These are phyloP conservation scores for Coptodon rendalli DNA, from an alignment of 2,113 vertebrate genomes.

Conservation along the genomic window DNA sequence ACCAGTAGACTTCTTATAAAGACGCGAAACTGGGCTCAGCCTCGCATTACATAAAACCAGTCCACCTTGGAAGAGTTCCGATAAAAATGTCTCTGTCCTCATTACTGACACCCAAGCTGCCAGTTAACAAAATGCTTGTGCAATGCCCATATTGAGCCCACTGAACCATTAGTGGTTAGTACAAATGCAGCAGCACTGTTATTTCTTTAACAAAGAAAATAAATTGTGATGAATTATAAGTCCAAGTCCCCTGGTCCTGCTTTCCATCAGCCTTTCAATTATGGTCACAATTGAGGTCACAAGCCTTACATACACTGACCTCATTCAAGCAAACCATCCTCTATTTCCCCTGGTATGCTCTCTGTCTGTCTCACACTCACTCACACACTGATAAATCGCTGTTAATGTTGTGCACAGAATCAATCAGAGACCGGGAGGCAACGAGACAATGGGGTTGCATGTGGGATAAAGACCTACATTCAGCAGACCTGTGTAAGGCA, in stretches of 20 bases:
- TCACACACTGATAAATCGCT: not conserved
- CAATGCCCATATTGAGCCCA: not conserved
- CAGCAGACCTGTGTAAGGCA: conserved; percentile 1
- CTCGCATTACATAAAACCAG: not conserved
- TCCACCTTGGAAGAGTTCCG: not conserved
- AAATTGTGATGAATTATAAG: not conserved
- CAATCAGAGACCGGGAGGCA: not conserved
- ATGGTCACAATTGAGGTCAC: not conserved
- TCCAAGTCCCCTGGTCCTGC: not conserved
- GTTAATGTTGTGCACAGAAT: not conserved
- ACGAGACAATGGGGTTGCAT: conserved; percentile 17
- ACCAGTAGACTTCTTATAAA: not conserved
- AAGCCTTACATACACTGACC: not conserved
- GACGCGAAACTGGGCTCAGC: not conserved
- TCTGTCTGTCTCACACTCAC: not conserved
- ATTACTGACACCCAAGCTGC: not conserved
- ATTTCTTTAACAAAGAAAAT: not conserved
- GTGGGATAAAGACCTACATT: conserved; percentile 1
- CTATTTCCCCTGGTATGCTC: not conserved
- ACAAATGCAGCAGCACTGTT: not conserved
- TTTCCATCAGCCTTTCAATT: not conserved
- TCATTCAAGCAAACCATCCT: not conserved
- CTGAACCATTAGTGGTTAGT: not conserved
- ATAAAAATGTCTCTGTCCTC: not conserved
- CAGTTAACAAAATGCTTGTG: not conserved